Conservation (phyloP, 35 echinoderm and acorn worm genomes). For the Heliocidaris erythrogramma region DNA sequence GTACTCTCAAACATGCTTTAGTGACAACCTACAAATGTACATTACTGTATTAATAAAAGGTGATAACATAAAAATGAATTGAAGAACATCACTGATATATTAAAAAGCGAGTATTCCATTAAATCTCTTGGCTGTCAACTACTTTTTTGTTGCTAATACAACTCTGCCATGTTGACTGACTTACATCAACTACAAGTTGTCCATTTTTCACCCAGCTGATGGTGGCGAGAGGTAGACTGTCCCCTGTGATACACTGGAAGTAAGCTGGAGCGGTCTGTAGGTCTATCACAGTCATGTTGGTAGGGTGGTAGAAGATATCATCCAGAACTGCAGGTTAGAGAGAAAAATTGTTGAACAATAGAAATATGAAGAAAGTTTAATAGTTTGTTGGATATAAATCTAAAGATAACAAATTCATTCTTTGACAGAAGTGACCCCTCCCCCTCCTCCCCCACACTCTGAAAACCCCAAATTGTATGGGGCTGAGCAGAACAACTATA, state of each 20-base stretch:
- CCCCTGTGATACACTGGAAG: constrained; percentile 93
- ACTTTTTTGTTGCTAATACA: neutral
- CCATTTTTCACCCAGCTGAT: constrained; percentile 96
- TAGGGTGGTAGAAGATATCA: constrained; percentile 65
- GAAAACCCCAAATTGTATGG: too few species aligned
- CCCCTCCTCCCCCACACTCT: too few species aligned
- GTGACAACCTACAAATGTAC: too few species aligned
- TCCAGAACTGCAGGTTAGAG: constrained; percentile 65
- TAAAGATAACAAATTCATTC: neutral
- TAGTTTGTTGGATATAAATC: neutral
- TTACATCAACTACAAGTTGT: constrained; percentile 32
- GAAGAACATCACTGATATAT: too few species aligned
- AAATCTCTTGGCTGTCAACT: neutral
- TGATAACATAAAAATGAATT: too few species aligned
- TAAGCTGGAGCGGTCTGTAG: constrained; percentile 76
- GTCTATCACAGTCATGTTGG: constrained; percentile 64
- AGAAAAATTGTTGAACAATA: neutral
- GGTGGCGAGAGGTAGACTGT: constrained; percentile 71
- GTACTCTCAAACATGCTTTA: too few species aligned
- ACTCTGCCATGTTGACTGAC: neutral
- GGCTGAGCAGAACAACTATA: too few species aligned
- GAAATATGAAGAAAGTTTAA: neutral
- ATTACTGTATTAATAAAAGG: too few species aligned
- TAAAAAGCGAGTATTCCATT: too few species aligned
- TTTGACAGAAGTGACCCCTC: neutral